Conservation (phyloP, 2,797 vertebrate genomes). For the Chaunax sp. region DNA sequence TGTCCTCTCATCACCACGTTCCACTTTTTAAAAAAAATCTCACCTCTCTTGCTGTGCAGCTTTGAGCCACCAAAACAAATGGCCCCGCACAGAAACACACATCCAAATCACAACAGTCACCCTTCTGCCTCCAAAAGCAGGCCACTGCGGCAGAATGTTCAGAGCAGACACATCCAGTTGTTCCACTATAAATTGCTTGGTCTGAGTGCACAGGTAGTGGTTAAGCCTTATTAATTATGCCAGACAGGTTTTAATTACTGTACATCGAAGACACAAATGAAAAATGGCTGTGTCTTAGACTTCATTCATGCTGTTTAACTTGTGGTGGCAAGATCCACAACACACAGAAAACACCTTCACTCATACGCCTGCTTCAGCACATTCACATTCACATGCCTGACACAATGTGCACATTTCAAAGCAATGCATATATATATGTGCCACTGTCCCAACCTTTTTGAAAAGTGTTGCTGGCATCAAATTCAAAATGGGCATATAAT, state of each 20-base stretch:
- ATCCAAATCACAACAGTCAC: constrained; percentile 3
- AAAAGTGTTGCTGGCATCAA: too few species aligned
- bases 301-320: background rate
- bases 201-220: constrained; percentile 41
- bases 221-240: constrained; percentile 67
- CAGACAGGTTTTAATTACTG: constrained; percentile 62
- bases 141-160: background rate
- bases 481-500: too few species aligned
- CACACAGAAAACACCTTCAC: too few species aligned
- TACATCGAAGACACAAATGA: constrained; percentile 21
- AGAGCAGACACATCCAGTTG: constrained; percentile 24
- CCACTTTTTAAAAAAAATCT: constrained; percentile 7
- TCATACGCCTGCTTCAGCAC: constrained; percentile 1
- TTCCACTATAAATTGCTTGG: constrained; percentile 32
- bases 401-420: constrained; percentile 1
- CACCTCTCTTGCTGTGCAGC: background rate
- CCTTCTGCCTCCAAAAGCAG: background rate
- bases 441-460: too few species aligned
- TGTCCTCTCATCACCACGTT: constrained; percentile 17
- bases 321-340: too few species aligned
- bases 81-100: background rate
- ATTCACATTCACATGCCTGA: background rate
- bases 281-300: constrained; percentile 6
- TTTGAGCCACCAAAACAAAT: constrained; percentile 2
- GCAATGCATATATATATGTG: background rate